A percentile compares a stretch with the other conserved stretches of the same genome.
phyloP scores from a whole-genome alignment of 1,140 invertebrate species.

The Liolophura sinensis region DNA sequence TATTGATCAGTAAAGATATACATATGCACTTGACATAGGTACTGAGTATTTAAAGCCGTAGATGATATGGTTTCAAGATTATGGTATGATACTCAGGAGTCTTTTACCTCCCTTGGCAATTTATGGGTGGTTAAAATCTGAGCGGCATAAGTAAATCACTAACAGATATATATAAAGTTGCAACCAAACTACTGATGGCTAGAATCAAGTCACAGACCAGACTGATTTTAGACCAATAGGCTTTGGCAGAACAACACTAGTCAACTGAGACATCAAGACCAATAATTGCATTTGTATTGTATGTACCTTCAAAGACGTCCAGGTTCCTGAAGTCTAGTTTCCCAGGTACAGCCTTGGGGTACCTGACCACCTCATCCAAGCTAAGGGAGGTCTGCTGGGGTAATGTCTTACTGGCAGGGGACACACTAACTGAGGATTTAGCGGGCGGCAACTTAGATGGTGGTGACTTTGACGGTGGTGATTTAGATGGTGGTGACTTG shows the following conservation, averaged over 20 bases:
- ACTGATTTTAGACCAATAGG: neutral
- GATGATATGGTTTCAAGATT: no score
- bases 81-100: no score
- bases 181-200: neutral
- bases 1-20: no score
- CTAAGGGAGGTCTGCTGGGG: conserved; percentile 19
- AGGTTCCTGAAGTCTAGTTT: conserved; percentile 34
- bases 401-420: conserved; percentile 4
- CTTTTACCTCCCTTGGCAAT: no score
- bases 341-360: conserved; percentile 30
- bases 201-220: neutral
- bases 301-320: conserved; percentile 46
- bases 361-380: conserved; percentile 37
- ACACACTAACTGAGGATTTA: neutral
- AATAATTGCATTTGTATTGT: neutral
- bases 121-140: neutral
- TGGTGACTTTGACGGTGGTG: conserved; percentile 3
- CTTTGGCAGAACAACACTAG: neutral
- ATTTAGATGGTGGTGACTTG: neutral
- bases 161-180: neutral
- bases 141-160: neutral
- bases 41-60: no score
- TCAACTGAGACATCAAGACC: neutral
- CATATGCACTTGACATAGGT: no score
- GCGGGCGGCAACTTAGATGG: neutral